Conservation (phyloP, 1,140 invertebrate genomes). For the Ooceraea biroi region DNA sequence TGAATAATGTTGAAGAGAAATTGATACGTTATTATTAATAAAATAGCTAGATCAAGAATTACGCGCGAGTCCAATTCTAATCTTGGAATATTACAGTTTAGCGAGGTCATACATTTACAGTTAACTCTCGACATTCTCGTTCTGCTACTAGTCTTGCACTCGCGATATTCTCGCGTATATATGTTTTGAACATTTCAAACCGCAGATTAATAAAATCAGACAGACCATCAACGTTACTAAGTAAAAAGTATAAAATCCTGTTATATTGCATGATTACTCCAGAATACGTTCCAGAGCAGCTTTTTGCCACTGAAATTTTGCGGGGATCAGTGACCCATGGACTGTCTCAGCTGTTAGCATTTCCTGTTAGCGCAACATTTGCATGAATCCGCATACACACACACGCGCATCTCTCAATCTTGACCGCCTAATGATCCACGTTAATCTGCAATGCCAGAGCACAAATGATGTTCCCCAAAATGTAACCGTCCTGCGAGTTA, state of each 20-base stretch:
- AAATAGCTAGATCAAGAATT: not conserved
- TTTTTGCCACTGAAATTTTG: not conserved
- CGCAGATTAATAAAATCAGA: not conserved
- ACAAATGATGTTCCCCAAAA: not conserved
- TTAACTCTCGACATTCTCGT: not conserved
- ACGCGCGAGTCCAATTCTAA: not conserved
- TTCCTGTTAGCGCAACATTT: conserved; percentile 1
- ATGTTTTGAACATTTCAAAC: not conserved
- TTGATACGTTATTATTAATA: not conserved
- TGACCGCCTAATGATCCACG: not conserved
- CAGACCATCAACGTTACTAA: not conserved
- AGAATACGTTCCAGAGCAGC: not conserved
- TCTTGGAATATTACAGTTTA: not conserved
- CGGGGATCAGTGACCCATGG: not conserved
- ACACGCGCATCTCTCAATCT: not conserved
- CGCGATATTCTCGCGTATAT: not conserved
- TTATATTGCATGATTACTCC: not conserved
- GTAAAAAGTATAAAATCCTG: not conserved
- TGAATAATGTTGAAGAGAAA: too few relatives aligned
- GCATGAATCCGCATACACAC: not conserved
- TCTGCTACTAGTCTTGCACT: not conserved
- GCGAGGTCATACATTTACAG: not conserved
- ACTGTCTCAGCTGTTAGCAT: not conserved
- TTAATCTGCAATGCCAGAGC: not conserved
- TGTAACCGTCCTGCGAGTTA: not conserved